Conservation (phyloP, 2,888 invertebrate genomes). For the Colostygia pectinataria region DNA sequence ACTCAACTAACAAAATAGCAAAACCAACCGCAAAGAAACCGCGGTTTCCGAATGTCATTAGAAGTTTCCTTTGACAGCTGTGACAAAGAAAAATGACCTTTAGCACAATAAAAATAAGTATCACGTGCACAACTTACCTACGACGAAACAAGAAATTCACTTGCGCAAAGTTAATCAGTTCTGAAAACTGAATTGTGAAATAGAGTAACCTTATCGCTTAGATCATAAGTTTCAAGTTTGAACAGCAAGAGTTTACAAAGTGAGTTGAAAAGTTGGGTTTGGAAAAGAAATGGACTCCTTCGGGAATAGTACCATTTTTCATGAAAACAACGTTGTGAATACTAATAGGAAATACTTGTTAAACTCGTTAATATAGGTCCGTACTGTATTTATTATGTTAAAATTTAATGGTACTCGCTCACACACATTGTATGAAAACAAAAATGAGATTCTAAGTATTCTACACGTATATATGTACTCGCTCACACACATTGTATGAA, state of each 20-base stretch:
- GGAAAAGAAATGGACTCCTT: conserved; percentile 48
- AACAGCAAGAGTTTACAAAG: conserved; percentile 4
- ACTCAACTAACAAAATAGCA: conserved; percentile 30
- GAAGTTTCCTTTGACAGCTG: conserved; percentile 31
- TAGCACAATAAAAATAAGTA: conserved; percentile 38
- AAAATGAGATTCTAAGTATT: no score
- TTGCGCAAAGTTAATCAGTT: conserved; percentile 4
- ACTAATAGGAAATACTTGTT: conserved; percentile 45
- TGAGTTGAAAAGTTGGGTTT: conserved; percentile 37
- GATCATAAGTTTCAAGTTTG: conserved; percentile 30
- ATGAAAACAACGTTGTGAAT: conserved; percentile 61
- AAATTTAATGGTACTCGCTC: no score
- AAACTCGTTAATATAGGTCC: conserved; percentile 47
- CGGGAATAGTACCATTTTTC: conserved; percentile 63
- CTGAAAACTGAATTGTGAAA: not conserved
- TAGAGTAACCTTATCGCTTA: conserved; percentile 8
- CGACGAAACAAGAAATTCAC: conserved; percentile 37
- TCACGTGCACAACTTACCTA: conserved; percentile 29
- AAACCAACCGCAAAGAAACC: conserved; percentile 42
- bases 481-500: no score
- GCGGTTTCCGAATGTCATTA: conserved; percentile 56
- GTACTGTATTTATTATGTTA: conserved; percentile 34
- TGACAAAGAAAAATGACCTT: conserved; percentile 43
- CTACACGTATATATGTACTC: no score
- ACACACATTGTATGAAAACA: no score